phyloP scores from a whole-genome alignment of 2,888 invertebrate species.

The Harmothoe impar region DNA sequence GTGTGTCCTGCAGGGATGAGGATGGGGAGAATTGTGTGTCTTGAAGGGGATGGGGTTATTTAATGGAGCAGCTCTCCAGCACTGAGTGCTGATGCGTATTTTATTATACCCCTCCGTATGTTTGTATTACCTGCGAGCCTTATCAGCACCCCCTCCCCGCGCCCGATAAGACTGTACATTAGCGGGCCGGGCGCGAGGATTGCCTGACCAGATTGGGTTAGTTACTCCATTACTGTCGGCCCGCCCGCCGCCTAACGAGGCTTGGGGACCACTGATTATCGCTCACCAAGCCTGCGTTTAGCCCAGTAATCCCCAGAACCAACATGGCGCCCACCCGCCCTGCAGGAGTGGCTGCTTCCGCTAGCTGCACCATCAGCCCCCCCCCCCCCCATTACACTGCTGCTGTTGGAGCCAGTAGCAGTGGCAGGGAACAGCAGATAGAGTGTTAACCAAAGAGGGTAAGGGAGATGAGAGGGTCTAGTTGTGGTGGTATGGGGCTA shows the following conservation, averaged over 20 bases:
- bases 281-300: slow-evolving; percentile 47
- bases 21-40: not conserved
- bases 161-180: slow-evolving; percentile 35
- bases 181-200: slow-evolving; percentile 21
- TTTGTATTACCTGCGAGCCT: not conserved
- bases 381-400: not conserved
- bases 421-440: not conserved
- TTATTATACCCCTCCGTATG: slow-evolving; percentile 40
- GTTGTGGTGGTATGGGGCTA: not conserved
- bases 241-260: slow-evolving; percentile 35
- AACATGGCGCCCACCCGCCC: slow-evolving; percentile 24
- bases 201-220: slow-evolving; percentile 36
- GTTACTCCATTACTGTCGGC: slow-evolving; percentile 51
- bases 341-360: slow-evolving; percentile 26
- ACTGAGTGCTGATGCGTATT: slow-evolving; percentile 5
- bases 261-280: slow-evolving; percentile 56
- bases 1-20: not conserved
- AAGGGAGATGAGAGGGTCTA: too few species aligned
- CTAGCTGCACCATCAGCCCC: not conserved
- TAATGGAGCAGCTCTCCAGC: slow-evolving; percentile 2
- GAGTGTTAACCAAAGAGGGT: too few species aligned
- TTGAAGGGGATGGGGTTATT: not conserved
- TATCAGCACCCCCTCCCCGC: not conserved
- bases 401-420: not conserved
- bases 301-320: slow-evolving; percentile 40